phyloP scores from a whole-genome alignment of 2,113 vertebrate genomes.

The Mus musculus region GRCm39 chr16:78255501-78256000 shows the following conservation, averaged over 20 bases:
- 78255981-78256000: background rate
- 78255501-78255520: background rate
- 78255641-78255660: background rate
- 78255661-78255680: background rate
- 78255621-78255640: background rate
- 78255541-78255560: background rate
- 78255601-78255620: background rate
- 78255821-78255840: too few relatives aligned
- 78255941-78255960: background rate
- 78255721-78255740: background rate
- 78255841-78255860: too few relatives aligned
- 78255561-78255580: background rate
- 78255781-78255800: too few relatives aligned
- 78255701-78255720: background rate
- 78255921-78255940: too few relatives aligned
- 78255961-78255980: background rate
- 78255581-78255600: background rate
- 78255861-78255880: too few relatives aligned
- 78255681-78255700: background rate
- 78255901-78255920: too few relatives aligned
- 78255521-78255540: background rate
- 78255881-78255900: too few relatives aligned
- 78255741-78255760: background rate
- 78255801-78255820: too few relatives aligned
- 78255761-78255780: too few relatives aligned